Base-by-base conservation (phyloP, 2,888 invertebrate genomes). In the Baronia brevicornis region DNA sequence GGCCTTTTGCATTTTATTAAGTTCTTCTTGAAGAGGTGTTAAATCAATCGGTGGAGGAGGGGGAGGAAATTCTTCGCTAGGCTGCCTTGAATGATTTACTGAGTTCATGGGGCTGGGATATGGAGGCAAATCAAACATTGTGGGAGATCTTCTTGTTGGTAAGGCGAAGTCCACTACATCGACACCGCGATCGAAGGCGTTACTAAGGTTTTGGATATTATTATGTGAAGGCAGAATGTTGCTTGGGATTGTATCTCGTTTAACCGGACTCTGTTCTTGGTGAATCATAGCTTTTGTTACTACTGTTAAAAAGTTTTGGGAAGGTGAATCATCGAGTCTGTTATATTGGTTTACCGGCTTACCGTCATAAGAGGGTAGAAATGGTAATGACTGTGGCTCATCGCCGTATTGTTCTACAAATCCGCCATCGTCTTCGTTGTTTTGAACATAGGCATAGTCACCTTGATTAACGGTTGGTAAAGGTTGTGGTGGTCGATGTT, bases 51-150 rank as follows among this genome's bases (percentile, higher is more conserved):
- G 91, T 1, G 92, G 91, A 0, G 95, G 95, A n/a, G 94, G 94
- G 3, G 94, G 94, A 26, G 95, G 95, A 53, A 95, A 95, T 52
- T 95, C 95, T 70, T 94, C 94, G 64, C 94, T 95, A 0, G 93
- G 89, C 66, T 95, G 95, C 26, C 95, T 84, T 1, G 94, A 95
- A 66, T 95, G 95, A 32, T 90, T 87, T 0, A 88, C 90, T 0
- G 93, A 93, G 45, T 89, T 89, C 46, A 90, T 86, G 1, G 92
- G 92, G 51, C 91, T 91, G 1, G 94, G 94, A 60, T 94, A 94
- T 0, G 94, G 94, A 1, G 94, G 94, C 33, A 91, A 60, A 29
- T 91, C 91, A 36, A 85, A 84, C 33, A 86, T 80, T 28, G 62
- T 72, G 1, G 80, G 80, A 0, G 80, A 74, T 27, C 68, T 59